Conservation (phyloP, 2,113 vertebrate species). For the Lipophrys pholis region DNA sequence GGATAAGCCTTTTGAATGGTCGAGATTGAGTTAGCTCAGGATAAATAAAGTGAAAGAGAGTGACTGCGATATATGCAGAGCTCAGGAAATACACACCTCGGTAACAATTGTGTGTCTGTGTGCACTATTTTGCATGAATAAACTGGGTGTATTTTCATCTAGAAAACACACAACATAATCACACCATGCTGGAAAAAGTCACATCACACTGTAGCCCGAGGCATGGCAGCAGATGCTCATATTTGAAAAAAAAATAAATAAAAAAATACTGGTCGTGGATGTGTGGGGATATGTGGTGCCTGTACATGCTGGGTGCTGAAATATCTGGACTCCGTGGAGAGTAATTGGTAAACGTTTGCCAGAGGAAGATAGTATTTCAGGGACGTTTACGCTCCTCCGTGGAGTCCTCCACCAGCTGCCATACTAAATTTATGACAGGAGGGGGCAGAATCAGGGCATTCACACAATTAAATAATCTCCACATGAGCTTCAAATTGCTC, state of each 20-base stretch:
- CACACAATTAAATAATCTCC: conserved; percentile 37
- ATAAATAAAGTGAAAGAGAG: too few species aligned
- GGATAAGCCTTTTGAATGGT: too few species aligned
- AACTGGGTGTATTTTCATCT: not conserved
- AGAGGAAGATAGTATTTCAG: not conserved
- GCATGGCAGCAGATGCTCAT: not conserved
- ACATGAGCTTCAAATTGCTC: not conserved
- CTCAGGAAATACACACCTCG: too few species aligned
- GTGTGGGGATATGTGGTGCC: not conserved
- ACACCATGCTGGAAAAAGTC: not conserved
- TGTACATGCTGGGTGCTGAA: not conserved
- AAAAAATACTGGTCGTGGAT: too few species aligned
- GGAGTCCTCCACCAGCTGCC: conserved; percentile 14
- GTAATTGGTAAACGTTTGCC: not conserved
- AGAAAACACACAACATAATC: not conserved
- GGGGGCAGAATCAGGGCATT: conserved; percentile 61
- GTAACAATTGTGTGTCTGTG: too few species aligned
- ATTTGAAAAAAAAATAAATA: not conserved
- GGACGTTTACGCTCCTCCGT: not conserved
- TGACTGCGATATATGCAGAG: too few species aligned
- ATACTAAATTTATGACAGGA: conserved; percentile 52
- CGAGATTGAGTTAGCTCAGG: too few species aligned
- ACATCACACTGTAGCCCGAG: not conserved
- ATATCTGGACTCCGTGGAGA: conserved; percentile 1
- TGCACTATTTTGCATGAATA: too few species aligned